These are phyloP conservation scores for Cygnus buccinator DNA, from an alignment of 2,113 vertebrate species.

Conservation along the genomic window DNA sequence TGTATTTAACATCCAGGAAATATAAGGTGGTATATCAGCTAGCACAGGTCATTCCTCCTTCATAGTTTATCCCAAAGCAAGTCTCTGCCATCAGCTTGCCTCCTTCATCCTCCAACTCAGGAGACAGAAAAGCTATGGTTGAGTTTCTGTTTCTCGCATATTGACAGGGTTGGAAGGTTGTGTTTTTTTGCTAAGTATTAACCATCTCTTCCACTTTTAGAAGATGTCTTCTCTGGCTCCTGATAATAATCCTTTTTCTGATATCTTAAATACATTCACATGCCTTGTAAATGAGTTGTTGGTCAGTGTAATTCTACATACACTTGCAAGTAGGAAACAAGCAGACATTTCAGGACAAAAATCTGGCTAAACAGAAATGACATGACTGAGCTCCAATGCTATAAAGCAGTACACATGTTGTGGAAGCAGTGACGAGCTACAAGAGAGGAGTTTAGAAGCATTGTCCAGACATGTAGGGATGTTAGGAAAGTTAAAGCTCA, in stretches of 20 bases:
- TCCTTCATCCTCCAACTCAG: neutral
- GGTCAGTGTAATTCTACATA: neutral
- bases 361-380: neutral
- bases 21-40: neutral
- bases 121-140: neutral
- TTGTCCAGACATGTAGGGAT: neutral
- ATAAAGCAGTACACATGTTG: fast-evolving
- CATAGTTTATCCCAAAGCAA: neutral
- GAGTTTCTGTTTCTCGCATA: neutral
- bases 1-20: neutral
- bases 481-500: neutral
- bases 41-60: neutral
- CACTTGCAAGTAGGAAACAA: neutral
- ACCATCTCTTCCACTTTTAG: neutral
- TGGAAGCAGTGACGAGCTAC: neutral
- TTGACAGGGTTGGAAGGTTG: neutral
- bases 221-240: neutral
- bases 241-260: neutral
- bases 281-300: neutral
- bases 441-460: neutral
- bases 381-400: neutral
- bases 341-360: neutral
- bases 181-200: neutral
- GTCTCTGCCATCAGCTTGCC: neutral
- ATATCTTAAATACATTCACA: neutral